Percentiles rank a stretch among this genome's conserved stretches.
These are phyloP conservation scores for Noctua janthe DNA, from an alignment of 2,888 invertebrate species.

Conservation along the genomic window DNA sequence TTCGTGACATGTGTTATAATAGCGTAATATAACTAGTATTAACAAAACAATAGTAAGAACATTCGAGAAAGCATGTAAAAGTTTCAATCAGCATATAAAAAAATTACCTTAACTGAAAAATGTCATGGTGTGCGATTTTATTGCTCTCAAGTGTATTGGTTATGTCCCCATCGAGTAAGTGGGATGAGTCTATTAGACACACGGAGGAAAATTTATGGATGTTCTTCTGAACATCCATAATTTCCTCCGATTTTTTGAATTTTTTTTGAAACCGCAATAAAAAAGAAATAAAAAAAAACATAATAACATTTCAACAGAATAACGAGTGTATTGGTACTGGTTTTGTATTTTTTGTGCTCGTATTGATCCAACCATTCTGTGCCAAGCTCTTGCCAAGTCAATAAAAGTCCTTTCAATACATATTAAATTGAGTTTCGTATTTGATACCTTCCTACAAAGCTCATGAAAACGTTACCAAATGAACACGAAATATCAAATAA, in stretches of 20 bases:
- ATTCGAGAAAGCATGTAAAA: not conserved
- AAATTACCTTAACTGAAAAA: too few relatives aligned
- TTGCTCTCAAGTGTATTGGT: too few relatives aligned
- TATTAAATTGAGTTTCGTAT: conserved; percentile 17
- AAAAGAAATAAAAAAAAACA: too few relatives aligned
- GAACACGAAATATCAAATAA: conserved; percentile 12
- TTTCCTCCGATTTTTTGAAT: too few relatives aligned
- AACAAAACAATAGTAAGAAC: not conserved
- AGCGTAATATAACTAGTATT: not conserved
- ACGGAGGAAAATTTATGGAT: too few relatives aligned
- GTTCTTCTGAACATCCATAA: too few relatives aligned
- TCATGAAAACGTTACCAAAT: conserved; percentile 4
- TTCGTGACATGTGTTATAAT: not conserved
- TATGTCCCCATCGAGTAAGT: too few relatives aligned
- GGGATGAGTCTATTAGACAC: too few relatives aligned
- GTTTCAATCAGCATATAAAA: too few relatives aligned
- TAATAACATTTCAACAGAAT: not conserved
- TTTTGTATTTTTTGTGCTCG: not conserved
- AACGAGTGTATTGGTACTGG: not conserved
- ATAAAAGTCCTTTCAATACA: not conserved
- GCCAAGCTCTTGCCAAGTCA: not conserved
- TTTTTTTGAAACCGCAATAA: too few relatives aligned
- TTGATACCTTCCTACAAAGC: not conserved
- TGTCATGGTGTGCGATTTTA: too few relatives aligned
- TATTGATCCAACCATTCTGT: not conserved